Base-by-base conservation (phyloP, 2,113 vertebrate species). In the Heterochromis multidens region DNA sequence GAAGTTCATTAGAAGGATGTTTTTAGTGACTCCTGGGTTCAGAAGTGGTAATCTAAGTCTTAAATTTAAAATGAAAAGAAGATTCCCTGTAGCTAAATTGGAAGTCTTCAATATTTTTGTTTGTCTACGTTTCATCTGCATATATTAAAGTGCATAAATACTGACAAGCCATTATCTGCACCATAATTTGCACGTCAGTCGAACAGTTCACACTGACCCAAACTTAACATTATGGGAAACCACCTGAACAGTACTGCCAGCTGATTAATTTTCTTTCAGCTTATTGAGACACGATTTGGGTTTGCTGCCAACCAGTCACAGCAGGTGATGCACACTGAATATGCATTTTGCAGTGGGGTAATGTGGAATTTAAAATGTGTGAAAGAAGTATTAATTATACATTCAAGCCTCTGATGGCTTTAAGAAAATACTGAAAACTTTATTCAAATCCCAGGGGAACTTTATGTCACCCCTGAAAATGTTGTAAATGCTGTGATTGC, bases 241-340 rank as follows among this genome's bases (percentile, higher is more conserved):
- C 82, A 82, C 76, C 56, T 58, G 56, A 82, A 77, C 77, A 19
- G 27, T 77, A 72, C 43, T 77, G 77, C 46, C 67, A 35, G 77
- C 87, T 88, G 87, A 92, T 85, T 90, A 89, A 92, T 86, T 84
- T 80, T 87, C 81, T 78, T 37, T 84, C 79, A 29, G 60, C 57
- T 81, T 81, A 94, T 67, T 81, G 65, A 87, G 82, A 87, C 23
- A 67, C 78, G 74, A 88, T 80, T 76, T 23, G 63, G 78, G 14
- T 78, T 76, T 23, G 33, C 81, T 90, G 89, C 84, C 87, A 90
- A 49, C 79, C 40, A 61, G 46, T 59, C 83, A 49, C 89, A 87
- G 89, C 88, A 90, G 89, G 90, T 91, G 77, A 82, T 62, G 54
- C 77, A 40, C 46, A 65, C 0, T 89, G 83, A 91, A 88, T 91